These are phyloP conservation scores for Pteropus alecto DNA, from an alignment of 2,113 vertebrate genomes.

Conservation along the genomic window DNA sequence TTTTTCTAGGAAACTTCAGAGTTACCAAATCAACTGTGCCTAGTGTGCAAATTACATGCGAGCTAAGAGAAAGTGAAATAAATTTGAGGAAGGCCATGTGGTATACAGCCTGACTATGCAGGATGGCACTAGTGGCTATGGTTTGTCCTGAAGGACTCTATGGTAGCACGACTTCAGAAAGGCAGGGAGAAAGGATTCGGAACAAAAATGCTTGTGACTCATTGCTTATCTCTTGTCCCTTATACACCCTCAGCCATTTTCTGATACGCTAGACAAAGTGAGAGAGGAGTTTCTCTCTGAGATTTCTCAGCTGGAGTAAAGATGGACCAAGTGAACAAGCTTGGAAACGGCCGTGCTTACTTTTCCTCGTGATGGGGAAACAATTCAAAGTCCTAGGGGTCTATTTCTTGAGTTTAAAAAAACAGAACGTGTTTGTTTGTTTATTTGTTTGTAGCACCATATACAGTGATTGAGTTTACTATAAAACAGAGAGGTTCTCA, in stretches of 20 bases:
- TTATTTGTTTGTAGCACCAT: not conserved
- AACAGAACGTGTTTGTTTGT: not conserved
- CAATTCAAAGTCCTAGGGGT: not conserved
- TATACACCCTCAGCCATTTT: not conserved
- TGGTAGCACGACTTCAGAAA: not conserved
- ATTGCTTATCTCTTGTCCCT: not conserved
- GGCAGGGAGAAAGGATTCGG: not conserved
- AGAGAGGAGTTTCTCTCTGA: not conserved
- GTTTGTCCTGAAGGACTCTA: not conserved
- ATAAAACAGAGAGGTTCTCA: slow-evolving; percentile 14
- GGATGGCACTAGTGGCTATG: not conserved
- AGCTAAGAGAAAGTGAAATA: slow-evolving; percentile 38
- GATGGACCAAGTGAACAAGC: not conserved
- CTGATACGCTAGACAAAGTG: not conserved
- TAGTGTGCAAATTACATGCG: slow-evolving; percentile 41
- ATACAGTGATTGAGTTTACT: not conserved
- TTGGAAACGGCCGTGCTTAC: not conserved
- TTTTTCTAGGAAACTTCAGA: slow-evolving; percentile 58
- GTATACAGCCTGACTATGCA: not conserved
- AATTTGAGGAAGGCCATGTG: not conserved
- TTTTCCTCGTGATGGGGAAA: not conserved
- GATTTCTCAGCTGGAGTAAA: not conserved
- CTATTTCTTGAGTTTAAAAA: not conserved
- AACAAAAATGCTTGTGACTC: not conserved
- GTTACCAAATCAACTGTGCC: slow-evolving; percentile 57